These are phyloP conservation scores for Syrmaticus mikado DNA, from an alignment of 2,113 vertebrate genomes.

Conservation along the genomic window DNA sequence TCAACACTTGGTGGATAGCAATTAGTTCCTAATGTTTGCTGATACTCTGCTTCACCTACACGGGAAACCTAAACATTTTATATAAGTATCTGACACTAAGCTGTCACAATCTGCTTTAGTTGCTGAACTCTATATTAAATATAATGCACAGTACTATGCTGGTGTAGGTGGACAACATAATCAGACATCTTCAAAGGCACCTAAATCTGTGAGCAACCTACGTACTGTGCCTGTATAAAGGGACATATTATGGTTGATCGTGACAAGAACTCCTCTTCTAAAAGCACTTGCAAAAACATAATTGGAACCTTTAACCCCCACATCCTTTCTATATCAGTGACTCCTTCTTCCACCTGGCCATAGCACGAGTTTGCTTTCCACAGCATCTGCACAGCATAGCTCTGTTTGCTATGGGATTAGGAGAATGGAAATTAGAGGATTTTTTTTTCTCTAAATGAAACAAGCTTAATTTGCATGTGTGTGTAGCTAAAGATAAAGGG, in stretches of 20 bases:
- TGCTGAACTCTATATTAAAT: conserved; percentile 14
- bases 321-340: background rate
- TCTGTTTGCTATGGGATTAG: background rate
- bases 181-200: conserved; percentile 38
- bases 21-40: conserved; percentile 18
- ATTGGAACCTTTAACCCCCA: background rate
- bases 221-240: background rate
- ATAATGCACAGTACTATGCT: background rate
- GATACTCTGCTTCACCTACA: background rate
- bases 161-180: conserved; percentile 67
- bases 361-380: background rate
- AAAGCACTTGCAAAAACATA: background rate
- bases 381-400: background rate
- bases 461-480: background rate
- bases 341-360: background rate
- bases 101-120: conserved; percentile 51
- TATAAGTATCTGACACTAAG: conserved; percentile 30
- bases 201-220: conserved; percentile 65
- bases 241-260: background rate
- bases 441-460: background rate
- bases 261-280: conserved; percentile 32
- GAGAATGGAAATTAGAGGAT: background rate
- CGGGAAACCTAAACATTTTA: conserved; percentile 46
- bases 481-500: background rate
- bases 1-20: background rate